These are phyloP conservation scores for Drosophila planitibia DNA, from an alignment of 2,888 invertebrate genomes.

Conservation along the genomic window DNA sequence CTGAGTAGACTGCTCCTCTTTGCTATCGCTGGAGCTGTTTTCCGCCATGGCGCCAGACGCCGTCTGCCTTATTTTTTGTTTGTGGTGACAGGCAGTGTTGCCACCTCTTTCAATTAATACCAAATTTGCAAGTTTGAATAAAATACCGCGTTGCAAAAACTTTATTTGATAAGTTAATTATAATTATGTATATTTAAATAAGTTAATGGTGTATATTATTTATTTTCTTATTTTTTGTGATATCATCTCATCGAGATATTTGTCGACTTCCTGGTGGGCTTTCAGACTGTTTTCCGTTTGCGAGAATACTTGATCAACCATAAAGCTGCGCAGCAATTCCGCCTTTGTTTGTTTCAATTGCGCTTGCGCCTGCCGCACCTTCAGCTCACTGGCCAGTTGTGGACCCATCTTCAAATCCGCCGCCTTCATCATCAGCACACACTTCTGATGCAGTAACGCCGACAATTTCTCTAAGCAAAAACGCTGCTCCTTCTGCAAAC, in stretches of 20 bases:
- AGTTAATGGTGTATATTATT: neutral
- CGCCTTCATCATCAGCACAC: conserved; percentile 71
- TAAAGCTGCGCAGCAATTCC: conserved; percentile 71
- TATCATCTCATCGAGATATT: conserved; percentile 68
- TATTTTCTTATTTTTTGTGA: neutral
- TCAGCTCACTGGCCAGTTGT: conserved; percentile 73
- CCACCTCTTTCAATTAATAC: neutral
- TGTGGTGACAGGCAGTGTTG: conserved; percentile 16
- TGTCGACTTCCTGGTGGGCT: conserved; percentile 81
- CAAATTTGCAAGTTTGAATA: neutral
- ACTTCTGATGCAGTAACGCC: conserved; percentile 72
- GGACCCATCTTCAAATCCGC: conserved; percentile 82
- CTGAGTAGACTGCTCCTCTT: conserved; percentile 32
- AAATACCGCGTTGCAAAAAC: conserved; percentile 4
- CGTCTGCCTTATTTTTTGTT: conserved; percentile 44
- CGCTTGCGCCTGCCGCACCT: conserved; percentile 74
- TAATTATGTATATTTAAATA: neutral
- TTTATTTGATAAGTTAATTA: neutral
- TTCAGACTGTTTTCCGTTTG: conserved; percentile 78
- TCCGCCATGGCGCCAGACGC: conserved; percentile 59
- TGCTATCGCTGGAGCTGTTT: conserved; percentile 41
- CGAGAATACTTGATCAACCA: conserved; percentile 71
- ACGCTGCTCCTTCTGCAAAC: conserved; percentile 75
- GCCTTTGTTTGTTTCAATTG: conserved; percentile 78
- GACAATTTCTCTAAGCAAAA: conserved; percentile 63